Conservation (phyloP, 2,797 vertebrate species). For the Choloepus didactylus region DNA sequence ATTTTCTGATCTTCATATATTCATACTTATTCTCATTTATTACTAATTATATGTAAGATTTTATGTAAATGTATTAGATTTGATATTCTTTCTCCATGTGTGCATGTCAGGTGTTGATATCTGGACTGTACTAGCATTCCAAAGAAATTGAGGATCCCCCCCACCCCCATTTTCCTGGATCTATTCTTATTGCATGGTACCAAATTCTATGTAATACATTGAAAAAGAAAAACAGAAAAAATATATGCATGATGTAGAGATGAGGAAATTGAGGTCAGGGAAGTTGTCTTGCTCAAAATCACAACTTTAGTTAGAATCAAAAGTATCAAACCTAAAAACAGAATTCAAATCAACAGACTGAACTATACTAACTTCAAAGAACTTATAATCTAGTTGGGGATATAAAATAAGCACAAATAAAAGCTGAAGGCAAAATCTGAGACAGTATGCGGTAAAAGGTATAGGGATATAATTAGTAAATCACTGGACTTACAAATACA, state of each 20-base stretch:
- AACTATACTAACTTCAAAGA: neutral
- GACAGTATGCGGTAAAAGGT: neutral
- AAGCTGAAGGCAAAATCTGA: neutral
- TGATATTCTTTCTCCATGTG: neutral
- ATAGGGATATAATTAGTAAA: neutral
- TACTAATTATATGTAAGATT: neutral
- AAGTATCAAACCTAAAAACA: neutral
- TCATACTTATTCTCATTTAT: neutral
- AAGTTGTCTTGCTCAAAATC: neutral
- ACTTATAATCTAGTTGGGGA: neutral
- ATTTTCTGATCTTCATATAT: conserved; percentile 21
- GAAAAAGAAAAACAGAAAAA: conserved; percentile 8
- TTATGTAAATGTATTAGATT: neutral
- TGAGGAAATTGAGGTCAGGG: neutral
- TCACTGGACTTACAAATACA: neutral
- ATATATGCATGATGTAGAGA: neutral
- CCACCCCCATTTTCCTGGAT: neutral
- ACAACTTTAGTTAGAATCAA: neutral
- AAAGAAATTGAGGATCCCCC: neutral
- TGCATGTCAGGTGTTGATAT: neutral
- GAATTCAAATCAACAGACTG: neutral
- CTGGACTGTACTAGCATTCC: neutral
- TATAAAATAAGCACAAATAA: neutral
- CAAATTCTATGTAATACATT: neutral
- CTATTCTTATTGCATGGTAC: neutral